A percentile compares a stretch with the other conserved stretches of the same genome.
phyloP scores from a whole-genome alignment of 1,140 invertebrate genomes.

The Drosophila kikkawai region DNA sequence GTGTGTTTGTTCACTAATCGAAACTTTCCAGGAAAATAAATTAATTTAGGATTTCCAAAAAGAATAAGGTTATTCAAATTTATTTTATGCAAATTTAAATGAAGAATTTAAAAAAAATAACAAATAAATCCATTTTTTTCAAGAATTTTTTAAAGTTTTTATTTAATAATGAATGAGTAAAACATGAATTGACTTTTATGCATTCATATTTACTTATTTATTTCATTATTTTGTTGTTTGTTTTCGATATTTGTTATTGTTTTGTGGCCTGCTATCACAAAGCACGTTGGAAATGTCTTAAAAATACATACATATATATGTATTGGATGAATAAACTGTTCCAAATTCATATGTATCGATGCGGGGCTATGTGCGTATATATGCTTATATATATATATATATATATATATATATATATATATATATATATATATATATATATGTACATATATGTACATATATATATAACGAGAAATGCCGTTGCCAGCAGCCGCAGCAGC shows the following conservation, averaged over 20 bases:
- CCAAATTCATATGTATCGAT: slow-evolving; percentile 34
- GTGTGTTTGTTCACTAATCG: not conserved
- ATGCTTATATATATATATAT: slow-evolving; percentile 12
- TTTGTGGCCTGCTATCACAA: slow-evolving; percentile 30
- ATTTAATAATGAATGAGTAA: not conserved
- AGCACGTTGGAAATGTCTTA: slow-evolving; percentile 57
- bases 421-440: slow-evolving; percentile 30
- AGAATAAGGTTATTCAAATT: not conserved
- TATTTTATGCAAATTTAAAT: not conserved
- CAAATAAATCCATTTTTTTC: not conserved
- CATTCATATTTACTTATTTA: slow-evolving; percentile 20
- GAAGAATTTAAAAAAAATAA: not conserved
- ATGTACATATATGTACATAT: not conserved
- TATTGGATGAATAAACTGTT: slow-evolving; percentile 54
- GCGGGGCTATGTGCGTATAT: slow-evolving; percentile 28
- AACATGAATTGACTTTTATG: not conserved
- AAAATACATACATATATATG: slow-evolving; percentile 35
- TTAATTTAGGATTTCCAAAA: not conserved
- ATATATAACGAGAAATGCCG: slow-evolving; percentile 64
- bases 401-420: not conserved
- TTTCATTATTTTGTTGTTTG: slow-evolving; percentile 35
- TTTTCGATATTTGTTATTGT: slow-evolving; percentile 26
- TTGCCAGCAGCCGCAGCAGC: slow-evolving; percentile 62
- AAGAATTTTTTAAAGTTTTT: not conserved
- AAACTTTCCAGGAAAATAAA: slow-evolving; percentile 4